phyloP scores from a whole-genome alignment of 2,113 vertebrate genomes.

The Prionailurus viverrinus region DNA sequence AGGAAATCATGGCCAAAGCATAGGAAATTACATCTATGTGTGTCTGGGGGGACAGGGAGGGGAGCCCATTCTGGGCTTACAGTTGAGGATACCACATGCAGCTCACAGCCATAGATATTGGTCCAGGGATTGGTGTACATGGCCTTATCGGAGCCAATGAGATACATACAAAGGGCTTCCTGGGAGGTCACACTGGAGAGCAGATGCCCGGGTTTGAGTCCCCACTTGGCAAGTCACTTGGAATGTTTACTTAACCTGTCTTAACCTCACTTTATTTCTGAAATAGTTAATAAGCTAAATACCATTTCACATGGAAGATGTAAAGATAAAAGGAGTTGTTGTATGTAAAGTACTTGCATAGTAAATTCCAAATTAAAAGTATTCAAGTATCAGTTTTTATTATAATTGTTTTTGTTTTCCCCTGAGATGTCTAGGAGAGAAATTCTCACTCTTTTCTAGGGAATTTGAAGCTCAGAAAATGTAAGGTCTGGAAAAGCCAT shows the following conservation, averaged over 20 bases:
- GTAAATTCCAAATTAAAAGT: slow-evolving; percentile 20
- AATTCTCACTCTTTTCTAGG: background rate
- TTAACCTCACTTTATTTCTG: background rate
- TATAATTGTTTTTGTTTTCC: background rate
- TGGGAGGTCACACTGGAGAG: background rate
- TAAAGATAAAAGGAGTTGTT: background rate
- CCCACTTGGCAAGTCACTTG: background rate
- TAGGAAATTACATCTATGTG: background rate
- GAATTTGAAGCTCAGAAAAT: background rate
- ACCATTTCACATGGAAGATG: background rate
- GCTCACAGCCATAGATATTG: accelerated
- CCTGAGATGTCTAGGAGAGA: background rate
- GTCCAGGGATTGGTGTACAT: background rate
- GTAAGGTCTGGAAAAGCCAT: background rate
- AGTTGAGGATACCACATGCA: background rate
- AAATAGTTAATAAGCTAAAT: background rate
- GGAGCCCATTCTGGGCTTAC: background rate
- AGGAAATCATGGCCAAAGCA: background rate
- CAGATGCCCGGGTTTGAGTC: background rate
- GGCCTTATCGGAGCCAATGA: background rate
- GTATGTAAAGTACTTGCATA: background rate
- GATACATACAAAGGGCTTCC: background rate
- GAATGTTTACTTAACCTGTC: background rate
- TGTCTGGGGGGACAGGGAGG: accelerated
- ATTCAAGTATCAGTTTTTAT: background rate